Evolutionary conservation across 2,797 vertebrate species (phyloP).

Genomic region (Thamnophis elegans): DNA sequence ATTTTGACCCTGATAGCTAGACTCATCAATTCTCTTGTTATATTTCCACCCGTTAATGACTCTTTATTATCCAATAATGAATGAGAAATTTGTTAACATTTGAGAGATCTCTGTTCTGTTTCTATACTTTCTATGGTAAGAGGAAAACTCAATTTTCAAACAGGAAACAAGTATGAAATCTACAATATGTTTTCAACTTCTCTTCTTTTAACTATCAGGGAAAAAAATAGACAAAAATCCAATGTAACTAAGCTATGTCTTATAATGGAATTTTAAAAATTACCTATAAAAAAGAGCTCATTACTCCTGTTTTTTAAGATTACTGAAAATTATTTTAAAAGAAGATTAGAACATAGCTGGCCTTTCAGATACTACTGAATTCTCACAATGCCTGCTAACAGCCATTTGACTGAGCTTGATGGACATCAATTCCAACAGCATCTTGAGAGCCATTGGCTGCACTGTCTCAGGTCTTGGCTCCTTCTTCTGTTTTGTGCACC

Average conservation of each 20-base stretch:
- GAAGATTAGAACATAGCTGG: neutral
- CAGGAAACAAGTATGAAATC: neutral
- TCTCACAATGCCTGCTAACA: neutral
- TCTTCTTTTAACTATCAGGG: neutral
- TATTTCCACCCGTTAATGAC: neutral
- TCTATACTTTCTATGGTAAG: neutral
- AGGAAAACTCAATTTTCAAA: rapidly evolving
- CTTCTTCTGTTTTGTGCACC: rapidly evolving
- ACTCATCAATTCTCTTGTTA: neutral
- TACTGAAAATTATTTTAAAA: neutral
- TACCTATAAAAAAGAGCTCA: neutral
- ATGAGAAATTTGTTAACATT: neutral
- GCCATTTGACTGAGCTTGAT: neutral
- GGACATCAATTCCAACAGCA: neutral
- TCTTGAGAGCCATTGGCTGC: neutral
- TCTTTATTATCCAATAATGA: neutral
- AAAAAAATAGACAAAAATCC: neutral
- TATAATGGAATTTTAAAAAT: neutral
- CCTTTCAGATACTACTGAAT: neutral
- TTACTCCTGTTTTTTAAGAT: neutral
- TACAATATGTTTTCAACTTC: neutral
- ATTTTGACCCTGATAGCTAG: neutral
- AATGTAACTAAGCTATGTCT: neutral
- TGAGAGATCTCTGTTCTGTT: neutral
- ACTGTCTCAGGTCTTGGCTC: rapidly evolving